Percentiles rank a stretch among this genome's conserved stretches.
Evolutionary conservation across 2,797 vertebrate species (phyloP).

Genomic region (Eupleurogrammus muticus): DNA sequence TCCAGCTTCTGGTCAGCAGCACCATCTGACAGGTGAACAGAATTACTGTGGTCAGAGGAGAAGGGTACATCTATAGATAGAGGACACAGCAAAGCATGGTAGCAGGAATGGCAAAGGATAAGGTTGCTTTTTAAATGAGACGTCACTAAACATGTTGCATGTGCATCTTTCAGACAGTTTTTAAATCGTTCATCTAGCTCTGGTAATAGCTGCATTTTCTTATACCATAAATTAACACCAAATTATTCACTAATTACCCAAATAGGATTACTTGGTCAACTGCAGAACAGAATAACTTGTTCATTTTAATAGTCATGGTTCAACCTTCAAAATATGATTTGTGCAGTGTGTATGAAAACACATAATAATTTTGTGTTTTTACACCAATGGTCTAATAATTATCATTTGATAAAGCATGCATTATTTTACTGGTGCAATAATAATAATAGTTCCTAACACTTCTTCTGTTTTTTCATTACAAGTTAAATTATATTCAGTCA

Average conservation of each 20-base stretch:
- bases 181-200: background rate
- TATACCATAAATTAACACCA: background rate
- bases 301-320: background rate
- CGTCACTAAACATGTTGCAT: background rate
- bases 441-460: background rate
- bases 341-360: too few species aligned
- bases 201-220: background rate
- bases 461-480: background rate
- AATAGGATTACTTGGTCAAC: background rate
- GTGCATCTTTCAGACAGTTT: too few species aligned
- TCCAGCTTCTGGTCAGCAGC: conserved; percentile 89
- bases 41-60: conserved; percentile 10
- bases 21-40: conserved; percentile 77
- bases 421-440: background rate
- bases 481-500: background rate
- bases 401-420: background rate
- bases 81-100: too few species aligned
- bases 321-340: too few species aligned
- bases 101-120: background rate
- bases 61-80: background rate
- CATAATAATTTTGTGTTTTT: too few species aligned
- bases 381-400: too few species aligned
- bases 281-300: background rate
- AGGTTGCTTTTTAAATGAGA: background rate
- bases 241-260: background rate